These are phyloP conservation scores for Arnoldichthys spilopterus DNA, from an alignment of 2,797 vertebrate genomes.

Conservation along the genomic window DNA sequence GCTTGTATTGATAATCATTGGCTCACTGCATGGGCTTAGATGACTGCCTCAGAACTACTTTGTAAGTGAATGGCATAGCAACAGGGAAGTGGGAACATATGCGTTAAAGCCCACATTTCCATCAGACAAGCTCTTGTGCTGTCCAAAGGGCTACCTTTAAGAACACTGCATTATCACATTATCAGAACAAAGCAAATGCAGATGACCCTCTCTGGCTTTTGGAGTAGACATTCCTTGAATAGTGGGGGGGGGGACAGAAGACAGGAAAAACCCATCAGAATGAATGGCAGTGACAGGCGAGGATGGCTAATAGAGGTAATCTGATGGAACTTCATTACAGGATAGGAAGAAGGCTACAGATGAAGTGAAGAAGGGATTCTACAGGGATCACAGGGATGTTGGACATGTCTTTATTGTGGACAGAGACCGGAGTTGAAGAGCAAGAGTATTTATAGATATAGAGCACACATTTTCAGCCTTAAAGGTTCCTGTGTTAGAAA, in stretches of 20 bases:
- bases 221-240: conserved; percentile 11
- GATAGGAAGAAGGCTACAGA: neutral
- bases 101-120: conserved; percentile 29
- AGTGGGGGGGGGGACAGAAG: neutral
- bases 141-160: conserved; percentile 3
- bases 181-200: conserved; percentile 45
- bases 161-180: conserved; percentile 30
- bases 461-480: neutral
- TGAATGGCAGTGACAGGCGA: conserved; percentile 21
- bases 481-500: neutral
- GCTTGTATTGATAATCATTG: conserved; percentile 45
- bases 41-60: neutral
- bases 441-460: too few relatives aligned
- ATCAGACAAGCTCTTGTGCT: conserved; percentile 29
- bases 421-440: too few relatives aligned
- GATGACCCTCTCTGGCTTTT: conserved; percentile 20
- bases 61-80: conserved; percentile 26
- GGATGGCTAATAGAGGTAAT: neutral
- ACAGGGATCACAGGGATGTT: neutral
- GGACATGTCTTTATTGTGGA: too few relatives aligned
- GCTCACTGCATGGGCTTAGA: conserved; percentile 9
- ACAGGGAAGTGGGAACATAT: conserved; percentile 25
- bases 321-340: neutral
- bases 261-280: neutral
- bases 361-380: neutral